phyloP scores from a whole-genome alignment of 2,797 vertebrate genomes.

The Neostethus bicornis region DNA sequence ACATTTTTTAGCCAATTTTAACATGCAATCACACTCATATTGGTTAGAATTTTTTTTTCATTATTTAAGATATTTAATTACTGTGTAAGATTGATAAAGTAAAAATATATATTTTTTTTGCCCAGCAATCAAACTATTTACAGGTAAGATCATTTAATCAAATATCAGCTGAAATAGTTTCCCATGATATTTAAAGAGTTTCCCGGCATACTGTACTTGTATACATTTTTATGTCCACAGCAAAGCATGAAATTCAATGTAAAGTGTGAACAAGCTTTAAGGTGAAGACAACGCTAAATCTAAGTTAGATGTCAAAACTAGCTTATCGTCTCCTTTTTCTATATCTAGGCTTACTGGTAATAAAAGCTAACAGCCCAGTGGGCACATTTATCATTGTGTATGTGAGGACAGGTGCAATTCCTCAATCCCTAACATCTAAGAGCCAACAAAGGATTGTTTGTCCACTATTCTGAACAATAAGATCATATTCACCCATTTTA shows the following conservation, averaged over 20 bases:
- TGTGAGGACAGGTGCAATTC: slow-evolving; percentile 2
- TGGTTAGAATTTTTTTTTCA: too few relatives aligned
- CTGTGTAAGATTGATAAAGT: too few relatives aligned
- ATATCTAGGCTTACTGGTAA: not conserved
- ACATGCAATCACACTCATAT: too few relatives aligned
- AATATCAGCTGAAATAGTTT: too few relatives aligned
- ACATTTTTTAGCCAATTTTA: too few relatives aligned
- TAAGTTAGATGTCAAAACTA: not conserved
- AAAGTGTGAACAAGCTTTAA: not conserved
- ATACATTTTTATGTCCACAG: not conserved
- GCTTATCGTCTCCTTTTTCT: not conserved
- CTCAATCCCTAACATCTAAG: not conserved
- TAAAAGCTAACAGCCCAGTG: slow-evolving; percentile 4
- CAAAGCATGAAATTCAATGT: not conserved
- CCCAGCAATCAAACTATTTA: too few relatives aligned
- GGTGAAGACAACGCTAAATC: slow-evolving; percentile 1
- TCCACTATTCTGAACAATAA: not conserved
- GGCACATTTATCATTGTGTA: slow-evolving; percentile 14
- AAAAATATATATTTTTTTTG: too few relatives aligned
- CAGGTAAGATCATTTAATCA: too few relatives aligned
- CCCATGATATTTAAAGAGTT: too few relatives aligned
- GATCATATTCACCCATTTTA: not conserved
- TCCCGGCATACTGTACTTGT: too few relatives aligned
- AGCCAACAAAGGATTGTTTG: slow-evolving; percentile 11
- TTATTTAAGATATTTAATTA: too few relatives aligned